Evolutionary conservation across 2,888 invertebrate species (phyloP).

Genomic region (Noctua janthe): DNA sequence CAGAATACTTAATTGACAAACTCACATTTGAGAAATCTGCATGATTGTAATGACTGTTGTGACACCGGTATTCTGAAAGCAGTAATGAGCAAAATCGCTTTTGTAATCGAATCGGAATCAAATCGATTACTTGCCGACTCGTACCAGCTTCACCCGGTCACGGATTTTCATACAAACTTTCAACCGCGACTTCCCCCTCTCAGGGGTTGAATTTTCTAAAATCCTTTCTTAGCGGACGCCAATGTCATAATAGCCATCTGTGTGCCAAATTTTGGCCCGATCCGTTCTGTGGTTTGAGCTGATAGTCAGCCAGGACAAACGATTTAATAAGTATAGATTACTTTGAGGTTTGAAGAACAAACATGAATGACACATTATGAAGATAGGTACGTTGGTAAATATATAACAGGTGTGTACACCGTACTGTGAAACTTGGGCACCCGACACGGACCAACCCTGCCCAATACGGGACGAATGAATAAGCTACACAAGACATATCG

Average conservation of each 20-base stretch:
- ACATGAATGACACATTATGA: neutral
- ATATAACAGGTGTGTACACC: neutral
- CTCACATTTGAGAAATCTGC: constrained; percentile 40
- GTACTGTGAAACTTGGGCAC: neutral
- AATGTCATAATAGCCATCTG: neutral
- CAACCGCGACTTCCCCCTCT: neutral
- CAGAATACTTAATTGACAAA: constrained; percentile 46
- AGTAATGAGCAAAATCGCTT: neutral
- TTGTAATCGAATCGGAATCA: neutral
- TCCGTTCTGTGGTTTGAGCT: neutral
- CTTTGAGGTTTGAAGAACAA: neutral
- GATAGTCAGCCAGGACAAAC: neutral
- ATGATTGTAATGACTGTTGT: constrained; percentile 24
- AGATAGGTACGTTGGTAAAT: neutral
- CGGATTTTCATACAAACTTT: neutral
- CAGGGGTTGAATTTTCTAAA: neutral
- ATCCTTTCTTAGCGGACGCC: neutral
- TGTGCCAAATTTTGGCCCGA: neutral
- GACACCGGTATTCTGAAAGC: neutral
- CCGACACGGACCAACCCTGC: no score
- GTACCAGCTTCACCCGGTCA: neutral
- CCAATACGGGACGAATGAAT: neutral
- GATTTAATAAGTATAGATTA: neutral
- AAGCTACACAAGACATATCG: neutral
- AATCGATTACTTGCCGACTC: neutral